Conservation (phyloP, 2,797 vertebrate genomes). For the Chelonia mydas region DNA sequence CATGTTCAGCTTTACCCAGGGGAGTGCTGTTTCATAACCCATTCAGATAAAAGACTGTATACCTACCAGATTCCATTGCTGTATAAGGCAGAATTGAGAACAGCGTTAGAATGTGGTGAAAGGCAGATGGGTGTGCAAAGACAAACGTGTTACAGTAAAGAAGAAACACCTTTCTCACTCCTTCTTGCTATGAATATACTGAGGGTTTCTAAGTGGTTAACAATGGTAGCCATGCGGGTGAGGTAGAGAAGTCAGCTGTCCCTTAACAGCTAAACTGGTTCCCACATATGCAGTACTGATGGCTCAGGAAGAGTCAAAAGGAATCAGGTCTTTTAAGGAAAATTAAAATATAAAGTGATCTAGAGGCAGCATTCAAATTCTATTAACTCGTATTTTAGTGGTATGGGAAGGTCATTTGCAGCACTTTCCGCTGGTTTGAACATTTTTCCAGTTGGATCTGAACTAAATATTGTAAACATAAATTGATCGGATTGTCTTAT, state of each 20-base stretch:
- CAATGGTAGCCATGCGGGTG: neutral
- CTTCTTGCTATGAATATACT: neutral
- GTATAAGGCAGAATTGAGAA: neutral
- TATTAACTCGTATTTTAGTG: neutral
- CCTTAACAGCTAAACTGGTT: neutral
- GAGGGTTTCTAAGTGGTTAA: neutral
- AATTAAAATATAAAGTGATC: neutral
- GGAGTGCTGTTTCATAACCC: slow-evolving; percentile 51
- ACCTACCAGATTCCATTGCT: neutral
- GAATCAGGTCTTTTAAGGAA: neutral
- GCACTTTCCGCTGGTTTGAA: neutral
- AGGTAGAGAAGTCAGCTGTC: neutral
- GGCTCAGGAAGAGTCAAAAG: neutral
- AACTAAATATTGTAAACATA: neutral
- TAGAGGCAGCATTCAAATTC: neutral
- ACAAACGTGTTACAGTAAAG: neutral
- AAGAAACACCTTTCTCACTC: neutral
- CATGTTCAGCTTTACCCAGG: slow-evolving; percentile 56
- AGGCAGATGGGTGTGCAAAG: neutral
- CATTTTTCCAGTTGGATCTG: neutral
- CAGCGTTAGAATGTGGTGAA: neutral
- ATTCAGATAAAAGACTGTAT: neutral
- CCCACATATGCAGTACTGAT: fast-evolving
- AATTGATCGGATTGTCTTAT: neutral
- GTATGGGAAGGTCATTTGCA: neutral